These are phyloP conservation scores for Torymus aiolomorphi DNA, from an alignment of 2,888 invertebrate genomes.

Conservation along the genomic window DNA sequence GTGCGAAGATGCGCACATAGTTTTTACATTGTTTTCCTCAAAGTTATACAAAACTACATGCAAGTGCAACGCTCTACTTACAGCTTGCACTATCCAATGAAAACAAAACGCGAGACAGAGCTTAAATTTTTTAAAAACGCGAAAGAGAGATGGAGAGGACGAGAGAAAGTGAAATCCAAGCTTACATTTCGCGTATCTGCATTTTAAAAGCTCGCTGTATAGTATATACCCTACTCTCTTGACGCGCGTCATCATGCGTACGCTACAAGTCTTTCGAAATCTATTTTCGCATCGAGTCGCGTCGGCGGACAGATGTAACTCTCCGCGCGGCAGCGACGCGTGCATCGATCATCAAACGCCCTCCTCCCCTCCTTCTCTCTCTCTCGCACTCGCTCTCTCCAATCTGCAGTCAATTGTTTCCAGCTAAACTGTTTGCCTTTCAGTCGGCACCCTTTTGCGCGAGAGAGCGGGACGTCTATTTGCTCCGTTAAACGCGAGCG, in stretches of 20 bases:
- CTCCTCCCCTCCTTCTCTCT: conserved; percentile 45
- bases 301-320: conserved; percentile 73
- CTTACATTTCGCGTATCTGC: not conserved
- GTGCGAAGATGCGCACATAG: too few relatives aligned
- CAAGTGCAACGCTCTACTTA: too few relatives aligned
- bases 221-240: not conserved
- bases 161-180: not conserved
- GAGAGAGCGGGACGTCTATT: conserved; percentile 69
- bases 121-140: too few relatives aligned
- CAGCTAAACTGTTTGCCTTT: conserved; percentile 76
- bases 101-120: conserved; percentile 1
- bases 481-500: conserved; percentile 70
- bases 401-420: conserved; percentile 76
- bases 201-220: conserved; percentile 11
- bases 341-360: conserved; percentile 62
- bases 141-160: not conserved
- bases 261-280: conserved; percentile 66
- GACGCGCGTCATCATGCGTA: not conserved
- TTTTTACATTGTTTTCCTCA: too few relatives aligned
- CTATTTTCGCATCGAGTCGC: conserved; percentile 67
- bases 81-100: not conserved
- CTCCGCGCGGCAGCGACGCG: conserved; percentile 67
- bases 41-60: too few relatives aligned
- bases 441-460: conserved; percentile 74
- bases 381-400: conserved; percentile 68